These are phyloP conservation scores for Cololabis saira DNA, from an alignment of 2,113 vertebrate species.

Conservation along the genomic window DNA sequence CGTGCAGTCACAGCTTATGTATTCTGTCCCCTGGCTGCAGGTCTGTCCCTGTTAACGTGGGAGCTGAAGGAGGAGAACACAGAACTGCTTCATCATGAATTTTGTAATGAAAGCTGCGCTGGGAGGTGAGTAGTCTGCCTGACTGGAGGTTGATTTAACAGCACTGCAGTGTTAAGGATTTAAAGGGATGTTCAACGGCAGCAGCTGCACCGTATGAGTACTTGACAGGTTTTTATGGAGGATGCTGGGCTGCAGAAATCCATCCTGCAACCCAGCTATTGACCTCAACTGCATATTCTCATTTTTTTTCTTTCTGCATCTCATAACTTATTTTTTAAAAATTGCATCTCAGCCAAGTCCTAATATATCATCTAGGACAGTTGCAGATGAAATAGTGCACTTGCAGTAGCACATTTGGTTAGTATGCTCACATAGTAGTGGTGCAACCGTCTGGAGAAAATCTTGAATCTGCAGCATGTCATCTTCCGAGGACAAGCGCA, in stretches of 20 bases:
- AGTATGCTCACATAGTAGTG: neutral
- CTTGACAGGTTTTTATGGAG: slow-evolving; percentile 13
- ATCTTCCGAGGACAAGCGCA: slow-evolving; percentile 17
- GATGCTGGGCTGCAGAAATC: slow-evolving; percentile 23
- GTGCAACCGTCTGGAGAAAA: neutral
- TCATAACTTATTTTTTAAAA: slow-evolving; percentile 7
- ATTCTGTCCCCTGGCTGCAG: slow-evolving; percentile 66
- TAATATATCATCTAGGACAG: no score
- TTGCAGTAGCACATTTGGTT: neutral
- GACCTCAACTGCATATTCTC: slow-evolving; percentile 5
- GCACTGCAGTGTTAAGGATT: slow-evolving; percentile 76
- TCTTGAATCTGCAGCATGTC: neutral
- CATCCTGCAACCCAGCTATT: slow-evolving; percentile 46
- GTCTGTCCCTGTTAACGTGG: slow-evolving; percentile 62
- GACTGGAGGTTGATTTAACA: slow-evolving; percentile 71
- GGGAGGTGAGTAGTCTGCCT: slow-evolving; percentile 75
- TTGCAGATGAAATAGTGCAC: slow-evolving; percentile 20
- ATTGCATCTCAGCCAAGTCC: slow-evolving; percentile 4
- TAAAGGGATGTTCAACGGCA: slow-evolving; percentile 52
- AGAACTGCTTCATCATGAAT: slow-evolving; percentile 81
- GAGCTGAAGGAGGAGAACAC: slow-evolving; percentile 59
- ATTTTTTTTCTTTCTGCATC: neutral
- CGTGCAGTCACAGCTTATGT: slow-evolving; percentile 44
- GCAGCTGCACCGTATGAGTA: slow-evolving; percentile 10
- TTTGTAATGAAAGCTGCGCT: slow-evolving; percentile 82